Evolutionary conservation across 2,888 invertebrate species (phyloP), one percentile per base, ranked within the genome.

Genomic region (Lymantria monacha): DNA sequence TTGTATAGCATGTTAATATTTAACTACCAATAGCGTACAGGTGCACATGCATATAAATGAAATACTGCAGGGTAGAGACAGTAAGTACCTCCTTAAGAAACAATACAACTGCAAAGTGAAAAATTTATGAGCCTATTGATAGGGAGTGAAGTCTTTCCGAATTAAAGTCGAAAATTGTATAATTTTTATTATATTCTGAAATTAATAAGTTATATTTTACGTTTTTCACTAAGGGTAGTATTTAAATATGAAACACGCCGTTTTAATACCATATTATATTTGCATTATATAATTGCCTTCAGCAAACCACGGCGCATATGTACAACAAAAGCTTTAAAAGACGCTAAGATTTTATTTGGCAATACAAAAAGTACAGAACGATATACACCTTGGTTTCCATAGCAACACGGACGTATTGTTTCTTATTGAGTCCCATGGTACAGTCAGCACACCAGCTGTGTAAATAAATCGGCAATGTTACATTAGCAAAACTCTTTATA

Each of bases 381-480:
- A 83, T 79, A 83, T 69, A 80, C 79, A 85, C 85, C 83, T 85
- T 78, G 60, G 61, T 63, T 61, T 71, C 76, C 76, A 66, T 72
- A 68, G 66, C 69, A 67, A 67, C 58, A 46, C 58, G 65, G 69
- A 63, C 66, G 72, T 83, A 84, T 83, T 78, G 79, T 83, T 79
- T 79, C 79, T 80, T 79, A 79, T 65, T 70, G 63, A 72, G 68
- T 72, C 69, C 73, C 68, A 63, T 57, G 61, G 64, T 61, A 64
- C 73, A 64, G 60, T 53, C 52, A 62, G 64, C 70, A 66, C 66
- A 72, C 70, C 54, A 71, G 74, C 83, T 83, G 79, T 69, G 74
- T 76, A 79, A 71, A 82, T 73, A 83, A 82, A 81, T 59, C 59
- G 81, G 48, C 69, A 69, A 54, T 59, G 38, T 66, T 58, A 58